Percentiles rank a stretch among this genome's conserved stretches.
Evolutionary conservation across 2,797 vertebrate species (phyloP).

Genomic region (Pangasius macronema): DNA sequence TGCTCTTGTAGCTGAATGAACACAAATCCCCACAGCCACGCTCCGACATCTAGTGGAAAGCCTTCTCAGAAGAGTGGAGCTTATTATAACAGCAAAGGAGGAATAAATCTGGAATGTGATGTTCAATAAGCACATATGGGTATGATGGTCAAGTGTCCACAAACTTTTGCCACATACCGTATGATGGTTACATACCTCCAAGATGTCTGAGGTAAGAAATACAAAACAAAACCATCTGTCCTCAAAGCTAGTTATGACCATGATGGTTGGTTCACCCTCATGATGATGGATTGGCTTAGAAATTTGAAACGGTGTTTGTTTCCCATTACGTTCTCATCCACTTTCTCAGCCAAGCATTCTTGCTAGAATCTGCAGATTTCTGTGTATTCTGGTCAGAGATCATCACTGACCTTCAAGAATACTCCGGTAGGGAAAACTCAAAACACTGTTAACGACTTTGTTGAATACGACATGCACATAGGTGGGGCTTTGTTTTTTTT

Average conservation of each 20-base stretch:
- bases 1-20: background rate
- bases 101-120: background rate
- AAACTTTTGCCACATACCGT: background rate
- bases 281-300: too few relatives aligned
- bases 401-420: background rate
- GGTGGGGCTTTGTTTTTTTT: background rate
- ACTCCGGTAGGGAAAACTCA: background rate
- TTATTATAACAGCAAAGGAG: background rate
- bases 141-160: background rate
- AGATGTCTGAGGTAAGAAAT: background rate
- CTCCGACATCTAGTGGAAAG: background rate
- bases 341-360: background rate
- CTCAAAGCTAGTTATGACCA: background rate
- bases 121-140: background rate
- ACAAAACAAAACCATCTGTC: background rate
- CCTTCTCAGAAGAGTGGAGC: background rate
- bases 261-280: too few relatives aligned
- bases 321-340: background rate
- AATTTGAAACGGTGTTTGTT: background rate
- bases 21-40: background rate
- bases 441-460: background rate
- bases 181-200: background rate
- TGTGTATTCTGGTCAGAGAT: conserved; percentile 2
- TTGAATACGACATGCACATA: too few relatives aligned
- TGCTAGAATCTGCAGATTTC: background rate